Base-by-base conservation (phyloP, 92 coral and sea anemone species). In the Paragorgia papillata region DNA sequence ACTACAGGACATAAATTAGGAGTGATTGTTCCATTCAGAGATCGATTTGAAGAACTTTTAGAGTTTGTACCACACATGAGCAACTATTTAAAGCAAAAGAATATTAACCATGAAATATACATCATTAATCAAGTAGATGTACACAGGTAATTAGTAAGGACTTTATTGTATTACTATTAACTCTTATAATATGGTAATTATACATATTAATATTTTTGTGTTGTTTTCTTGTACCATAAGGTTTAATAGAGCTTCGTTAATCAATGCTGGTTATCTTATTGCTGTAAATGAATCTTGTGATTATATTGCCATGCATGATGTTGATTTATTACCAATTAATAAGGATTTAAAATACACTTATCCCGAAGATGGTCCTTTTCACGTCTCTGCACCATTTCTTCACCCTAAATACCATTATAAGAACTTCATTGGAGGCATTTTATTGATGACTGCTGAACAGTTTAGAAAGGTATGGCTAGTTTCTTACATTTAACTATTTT, bases 61-160 rank as follows among this genome's bases (percentile, higher is more conserved):
- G 95, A 85, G 54, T 94, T 94, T 94, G 97, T 88, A 50, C 98
- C 98, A 32, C 90, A 94, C 62, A 94, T 94, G 98, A 89, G 89
- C 83, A 82, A 60, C 44, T 94, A 84, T 78, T 79, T 94, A 53
- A 89, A 79, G 69, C 86, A 85, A 41, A 89, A 94, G 90, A 91
- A 94, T 76, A 85, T 94, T 15, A 68, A 82, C 26, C 92, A 91
- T 76, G 87, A 90, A 73, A 87, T 94, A 39, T 88, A 83, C 65
- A 84, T 94, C 33, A 73, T 89, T n/a, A 89, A 94, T 57, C 98
- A 94, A 88, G 97, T 87, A 15, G 98, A 94, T 76, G 89, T 76
- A 21, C 89, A 91, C 85, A 94, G 98, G 98, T 91, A 74, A 77
- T 0, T 17, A 58, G 6, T 32, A 58, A 27, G 15, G 24, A 9